A percentile compares a stretch with the other conserved stretches of the same genome.
phyloP scores from a whole-genome alignment of 2,888 invertebrate species.

The Melinopterus prodromus region DNA sequence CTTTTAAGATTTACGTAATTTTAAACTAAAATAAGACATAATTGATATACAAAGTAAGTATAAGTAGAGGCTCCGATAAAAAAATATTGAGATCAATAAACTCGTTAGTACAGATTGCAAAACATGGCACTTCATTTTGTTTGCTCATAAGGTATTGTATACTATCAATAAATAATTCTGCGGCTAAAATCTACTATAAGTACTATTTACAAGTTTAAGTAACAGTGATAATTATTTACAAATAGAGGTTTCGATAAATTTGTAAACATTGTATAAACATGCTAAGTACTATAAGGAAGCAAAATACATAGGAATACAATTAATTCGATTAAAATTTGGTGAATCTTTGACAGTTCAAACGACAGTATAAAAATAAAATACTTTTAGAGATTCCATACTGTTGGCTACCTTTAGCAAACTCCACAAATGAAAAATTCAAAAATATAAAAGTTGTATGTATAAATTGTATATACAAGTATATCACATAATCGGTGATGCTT shows the following conservation, averaged over 20 bases:
- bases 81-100: background rate
- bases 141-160: background rate
- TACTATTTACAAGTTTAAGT: background rate
- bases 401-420: too few species aligned
- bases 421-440: background rate
- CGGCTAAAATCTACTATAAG: background rate
- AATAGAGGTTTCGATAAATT: background rate
- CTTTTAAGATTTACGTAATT: background rate
- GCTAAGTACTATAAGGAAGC: background rate
- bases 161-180: background rate
- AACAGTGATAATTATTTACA: background rate
- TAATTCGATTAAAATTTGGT: too few species aligned
- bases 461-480: background rate
- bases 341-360: too few species aligned
- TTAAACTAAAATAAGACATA: background rate
- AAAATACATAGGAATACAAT: background rate
- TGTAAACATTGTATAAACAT: background rate
- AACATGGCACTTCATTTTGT: background rate
- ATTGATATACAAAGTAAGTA: background rate
- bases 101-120: background rate
- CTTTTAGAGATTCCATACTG: background rate
- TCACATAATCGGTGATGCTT: background rate
- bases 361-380: background rate
- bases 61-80: background rate
- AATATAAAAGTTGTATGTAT: background rate